Conservation (phyloP, 1,140 invertebrate genomes). For the Stegodyphus mimosarum region DNA sequence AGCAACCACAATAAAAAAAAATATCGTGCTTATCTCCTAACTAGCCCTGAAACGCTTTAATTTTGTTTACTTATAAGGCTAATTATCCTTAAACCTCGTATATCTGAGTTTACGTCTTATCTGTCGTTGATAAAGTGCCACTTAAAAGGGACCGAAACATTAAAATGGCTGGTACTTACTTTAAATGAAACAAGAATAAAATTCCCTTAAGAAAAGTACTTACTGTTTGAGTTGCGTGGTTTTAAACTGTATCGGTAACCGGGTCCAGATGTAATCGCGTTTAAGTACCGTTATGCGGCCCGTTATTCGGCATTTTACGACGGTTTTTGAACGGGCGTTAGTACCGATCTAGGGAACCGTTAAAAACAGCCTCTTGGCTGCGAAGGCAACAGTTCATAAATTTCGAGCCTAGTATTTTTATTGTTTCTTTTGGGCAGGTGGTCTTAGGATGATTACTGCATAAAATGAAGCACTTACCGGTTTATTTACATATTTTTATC, state of each 20-base stretch:
- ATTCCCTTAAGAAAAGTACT: constrained; percentile 14
- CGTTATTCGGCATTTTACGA: constrained; percentile 37
- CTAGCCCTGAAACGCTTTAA: constrained; percentile 16
- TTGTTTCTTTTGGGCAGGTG: neutral
- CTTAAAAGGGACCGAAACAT: constrained; percentile 23
- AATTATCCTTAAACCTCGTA: constrained; percentile 48
- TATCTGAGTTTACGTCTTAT: constrained; percentile 36
- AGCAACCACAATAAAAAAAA: no score
- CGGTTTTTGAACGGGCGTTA: neutral
- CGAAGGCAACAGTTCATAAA: constrained; percentile 31
- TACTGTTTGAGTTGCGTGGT: constrained; percentile 21
- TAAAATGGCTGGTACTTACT: constrained; percentile 20
- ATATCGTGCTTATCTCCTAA: neutral
- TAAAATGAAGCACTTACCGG: no score
- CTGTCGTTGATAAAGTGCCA: constrained; percentile 27
- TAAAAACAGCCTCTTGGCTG: constrained; percentile 14
- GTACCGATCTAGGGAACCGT: neutral
- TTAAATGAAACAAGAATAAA: constrained; percentile 11
- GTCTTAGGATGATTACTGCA: neutral
- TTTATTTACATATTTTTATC: no score
- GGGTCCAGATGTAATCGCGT: constrained; percentile 30
- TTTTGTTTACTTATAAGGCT: constrained; percentile 44
- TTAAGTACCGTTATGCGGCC: constrained; percentile 16
- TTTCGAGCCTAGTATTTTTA: constrained; percentile 7
- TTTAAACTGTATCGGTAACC: constrained; percentile 30